A percentile compares a stretch with the other conserved stretches of the same genome.
Evolutionary conservation across 2,113 vertebrate genomes (phyloP).

Genomic region (Oxygymnocypris stewartii): DNA sequence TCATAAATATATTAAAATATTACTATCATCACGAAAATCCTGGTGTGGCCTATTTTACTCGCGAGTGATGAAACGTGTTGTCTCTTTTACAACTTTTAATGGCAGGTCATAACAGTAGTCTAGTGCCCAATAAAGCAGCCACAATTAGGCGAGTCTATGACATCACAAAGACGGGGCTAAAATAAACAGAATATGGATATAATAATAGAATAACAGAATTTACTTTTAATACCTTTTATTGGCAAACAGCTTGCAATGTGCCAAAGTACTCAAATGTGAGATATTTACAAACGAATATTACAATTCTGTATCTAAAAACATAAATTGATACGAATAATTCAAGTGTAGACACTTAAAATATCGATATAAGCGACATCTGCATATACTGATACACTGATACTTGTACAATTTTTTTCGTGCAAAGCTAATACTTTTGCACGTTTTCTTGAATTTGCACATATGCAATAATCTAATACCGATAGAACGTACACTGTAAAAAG

Average conservation of each 20-base stretch:
- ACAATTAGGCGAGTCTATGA: constrained; percentile 10
- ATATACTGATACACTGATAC: too few relatives aligned
- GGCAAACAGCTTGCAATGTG: neutral
- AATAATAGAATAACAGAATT: neutral
- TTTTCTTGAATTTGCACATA: neutral
- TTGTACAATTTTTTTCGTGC: neutral
- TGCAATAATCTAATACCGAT: too few relatives aligned
- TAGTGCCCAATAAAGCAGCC: constrained; percentile 40
- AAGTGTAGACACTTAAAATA: neutral
- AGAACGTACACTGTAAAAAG: neutral
- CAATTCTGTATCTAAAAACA: neutral
- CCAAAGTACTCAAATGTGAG: neutral
- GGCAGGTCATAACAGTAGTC: constrained; percentile 43
- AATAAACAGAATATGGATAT: neutral
- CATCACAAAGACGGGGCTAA: neutral
- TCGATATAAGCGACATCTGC: neutral
- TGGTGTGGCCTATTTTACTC: neutral
- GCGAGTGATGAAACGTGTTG: constrained; percentile 28
- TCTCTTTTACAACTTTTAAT: constrained; percentile 45
- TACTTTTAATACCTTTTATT: neutral
- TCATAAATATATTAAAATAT: neutral
- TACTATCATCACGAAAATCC: neutral
- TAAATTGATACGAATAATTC: neutral
- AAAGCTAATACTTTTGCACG: neutral
- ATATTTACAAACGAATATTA: neutral